Base-by-base conservation (phyloP, 2,888 invertebrate species). In the Synergus gifuensis region DNA sequence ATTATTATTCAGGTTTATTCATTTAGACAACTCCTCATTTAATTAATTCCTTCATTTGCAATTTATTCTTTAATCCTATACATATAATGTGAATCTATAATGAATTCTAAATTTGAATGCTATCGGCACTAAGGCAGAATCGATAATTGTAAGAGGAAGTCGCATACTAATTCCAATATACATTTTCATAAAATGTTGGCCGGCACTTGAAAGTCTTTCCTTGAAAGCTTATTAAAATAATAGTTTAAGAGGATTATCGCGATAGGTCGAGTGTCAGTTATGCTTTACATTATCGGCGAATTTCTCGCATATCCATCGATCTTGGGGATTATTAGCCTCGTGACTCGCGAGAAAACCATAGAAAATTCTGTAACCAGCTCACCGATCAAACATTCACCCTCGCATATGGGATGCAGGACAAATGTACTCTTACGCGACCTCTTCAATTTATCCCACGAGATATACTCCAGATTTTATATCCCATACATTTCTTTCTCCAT, bases 211-310 rank as follows among this genome's bases (percentile, higher is more conserved):
- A 79, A 81, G 87, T 87, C 90, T 86, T 91, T 92, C 91, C 60
- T 78, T 73, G 78, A 87, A 88, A 88, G 88, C 90, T 89, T 85
- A 89, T 54, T 88, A 88, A 88, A 90, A 91, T 83, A 88, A 89
- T 88, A 88, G 86, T 85, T 90, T 88, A 89, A 91, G 87, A 86
- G 90, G 90, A 91, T 91, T 91, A 91, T 84, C 44, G 79, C 84
- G 88, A 89, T 89, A 89, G 88, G 88, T 89, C 89, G 87, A 88
- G 87, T 87, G 90, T 91, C 90, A 90, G 89, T 90, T 89, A 87
- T 81, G 86, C 87, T 87, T 87, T 87, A 86, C 85, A 87, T 89
- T 86, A 86, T 87, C 84, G 79, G 76, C 22, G 84, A 84, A 88
- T 86, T 84, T 84, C 83, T 80, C 81, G 78, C 79, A 76, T 78